Conservation (phyloP, 2,797 vertebrate species). For the Sphenodon punctatus region DNA sequence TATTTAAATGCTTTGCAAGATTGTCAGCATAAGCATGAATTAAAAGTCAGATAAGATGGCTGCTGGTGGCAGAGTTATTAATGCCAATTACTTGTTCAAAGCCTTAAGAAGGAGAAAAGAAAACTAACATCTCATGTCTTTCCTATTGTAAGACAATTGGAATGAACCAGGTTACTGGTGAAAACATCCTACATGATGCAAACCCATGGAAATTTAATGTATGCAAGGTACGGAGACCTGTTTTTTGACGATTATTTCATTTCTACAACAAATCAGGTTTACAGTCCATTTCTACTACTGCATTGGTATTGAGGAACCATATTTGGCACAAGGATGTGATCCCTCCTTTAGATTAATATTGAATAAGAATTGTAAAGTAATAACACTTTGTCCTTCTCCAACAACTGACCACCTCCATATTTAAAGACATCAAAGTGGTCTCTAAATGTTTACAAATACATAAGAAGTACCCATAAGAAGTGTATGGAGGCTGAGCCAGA, state of each 20-base stretch:
- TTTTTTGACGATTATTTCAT: not conserved
- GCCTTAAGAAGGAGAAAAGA: not conserved
- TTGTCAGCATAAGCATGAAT: not conserved
- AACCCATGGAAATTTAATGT: not conserved
- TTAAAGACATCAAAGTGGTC: not conserved
- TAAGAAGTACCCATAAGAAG: not conserved
- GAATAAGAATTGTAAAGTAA: not conserved
- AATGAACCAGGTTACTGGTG: not conserved
- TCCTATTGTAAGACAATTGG: not conserved
- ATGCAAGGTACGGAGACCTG: not conserved
- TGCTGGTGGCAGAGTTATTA: not conserved
- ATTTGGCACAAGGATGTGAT: not conserved
- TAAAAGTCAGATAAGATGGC: not conserved
- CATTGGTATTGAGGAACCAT: not conserved
- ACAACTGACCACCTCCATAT: not conserved
- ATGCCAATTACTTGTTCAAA: not conserved
- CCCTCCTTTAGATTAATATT: not conserved
- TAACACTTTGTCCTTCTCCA: not conserved
- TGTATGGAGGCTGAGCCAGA: not conserved
- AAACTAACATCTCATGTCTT: not conserved
- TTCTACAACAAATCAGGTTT: not conserved
- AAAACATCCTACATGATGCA: not conserved
- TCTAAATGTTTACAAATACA: not conserved
- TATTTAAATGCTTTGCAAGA: not conserved
- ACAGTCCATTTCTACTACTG: not conserved